Base-by-base conservation (phyloP, 2,113 vertebrate genomes). In the Cyphomyrus discorhynchus region DNA sequence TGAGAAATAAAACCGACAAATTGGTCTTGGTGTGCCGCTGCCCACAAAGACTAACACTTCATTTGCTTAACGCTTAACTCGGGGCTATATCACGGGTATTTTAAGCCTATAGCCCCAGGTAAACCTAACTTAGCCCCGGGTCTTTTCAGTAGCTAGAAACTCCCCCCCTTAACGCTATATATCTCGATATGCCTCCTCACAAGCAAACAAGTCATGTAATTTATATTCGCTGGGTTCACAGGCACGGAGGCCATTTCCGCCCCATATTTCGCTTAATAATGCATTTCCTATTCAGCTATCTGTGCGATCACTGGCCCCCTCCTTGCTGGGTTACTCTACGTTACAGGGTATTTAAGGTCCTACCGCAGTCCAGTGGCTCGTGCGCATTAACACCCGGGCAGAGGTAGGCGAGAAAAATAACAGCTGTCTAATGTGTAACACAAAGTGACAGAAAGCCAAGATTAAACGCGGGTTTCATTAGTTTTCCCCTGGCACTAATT, bases 381-480 rank as follows among this genome's bases (percentile, higher is more conserved):
- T 46, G 47, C 39, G 21, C 82, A 47, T 84, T 42, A 47, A 42
- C 45, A 24, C 35, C 39, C 45, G 0, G 42, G 24, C 82, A 52
- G 13, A 35, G 27, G 49, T 13, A 86, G 85, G 49, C 13, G 49
- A 31, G 85, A 52, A 50, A 86, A 53, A 86, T 86, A 86, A 31
- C 85, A 86, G 85, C 85, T 86, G 49, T 35, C 24, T 86, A 35
- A 31, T 74, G 10, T 86, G 39, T 50, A 45, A 52, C 42, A 90
- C 58, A 77, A 70, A 90, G 89, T 49, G 46, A 31, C 45, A 77
- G 85, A 49, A 88, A 56, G 80, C n/a, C 31, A 8, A 66, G 50
- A 82, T 27, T 35, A 87, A 87, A 88, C 47, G 42, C 47, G 6
- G 42, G 27, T 90, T 80, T 87, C 46, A 91, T 91, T 42, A 49